Conservation (phyloP, 1,140 invertebrate species). For the Apis mellifera region DNA sequence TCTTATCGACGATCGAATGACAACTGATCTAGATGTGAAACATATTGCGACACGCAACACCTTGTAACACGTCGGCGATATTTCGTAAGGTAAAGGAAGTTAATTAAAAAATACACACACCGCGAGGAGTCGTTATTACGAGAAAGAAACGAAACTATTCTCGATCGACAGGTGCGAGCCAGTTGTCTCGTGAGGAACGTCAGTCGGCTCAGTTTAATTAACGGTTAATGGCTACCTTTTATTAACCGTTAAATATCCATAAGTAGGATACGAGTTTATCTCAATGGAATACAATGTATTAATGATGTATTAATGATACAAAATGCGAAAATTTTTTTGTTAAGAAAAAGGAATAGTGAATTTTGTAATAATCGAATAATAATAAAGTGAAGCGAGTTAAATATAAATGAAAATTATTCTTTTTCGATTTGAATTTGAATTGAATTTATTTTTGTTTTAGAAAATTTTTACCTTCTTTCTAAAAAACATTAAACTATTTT, state of each 20-base stretch:
- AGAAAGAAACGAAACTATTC: conserved; percentile 17
- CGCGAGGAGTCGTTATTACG: too few relatives aligned
- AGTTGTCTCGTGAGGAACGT: conserved; percentile 3
- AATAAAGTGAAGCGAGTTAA: too few relatives aligned
- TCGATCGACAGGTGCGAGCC: conserved; percentile 44
- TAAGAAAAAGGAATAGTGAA: too few relatives aligned
- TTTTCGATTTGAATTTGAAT: too few relatives aligned
- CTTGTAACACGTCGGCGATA: not conserved
- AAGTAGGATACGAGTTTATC: conserved; percentile 5
- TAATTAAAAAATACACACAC: conserved; percentile 30
- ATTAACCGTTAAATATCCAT: conserved; percentile 21
- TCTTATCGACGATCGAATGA: conserved; percentile 34
- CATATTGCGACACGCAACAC: not conserved
- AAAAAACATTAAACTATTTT: too few relatives aligned
- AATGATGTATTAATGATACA: not conserved
- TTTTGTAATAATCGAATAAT: too few relatives aligned
- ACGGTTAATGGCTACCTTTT: conserved; percentile 29
- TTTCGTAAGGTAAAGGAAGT: conserved; percentile 6
- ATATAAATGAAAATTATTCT: too few relatives aligned
- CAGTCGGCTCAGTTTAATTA: conserved; percentile 22
- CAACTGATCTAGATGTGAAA: conserved; percentile 24
- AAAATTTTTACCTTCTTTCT: too few relatives aligned
- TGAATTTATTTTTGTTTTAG: too few relatives aligned
- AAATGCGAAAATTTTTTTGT: too few relatives aligned
- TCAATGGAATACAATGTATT: too few relatives aligned